phyloP scores from a whole-genome alignment of 2,888 invertebrate genomes.

The Oscheius sp. region DNA sequence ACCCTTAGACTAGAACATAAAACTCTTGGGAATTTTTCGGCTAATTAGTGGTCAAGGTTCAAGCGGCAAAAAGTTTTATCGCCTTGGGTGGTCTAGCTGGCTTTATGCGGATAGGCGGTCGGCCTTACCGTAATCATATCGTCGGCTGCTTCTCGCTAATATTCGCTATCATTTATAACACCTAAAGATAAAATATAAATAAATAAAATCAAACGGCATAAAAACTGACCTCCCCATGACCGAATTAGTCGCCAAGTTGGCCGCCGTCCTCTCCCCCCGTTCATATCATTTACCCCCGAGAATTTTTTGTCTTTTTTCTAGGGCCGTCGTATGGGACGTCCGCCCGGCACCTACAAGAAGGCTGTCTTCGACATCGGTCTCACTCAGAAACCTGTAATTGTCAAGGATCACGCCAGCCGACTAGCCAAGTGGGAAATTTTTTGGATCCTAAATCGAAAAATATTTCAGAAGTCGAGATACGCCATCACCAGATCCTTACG shows the following conservation, averaged over 20 bases:
- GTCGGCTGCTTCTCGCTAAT: too few species aligned
- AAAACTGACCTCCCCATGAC: background rate
- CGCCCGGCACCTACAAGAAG: constrained; percentile 55
- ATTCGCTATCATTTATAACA: too few species aligned
- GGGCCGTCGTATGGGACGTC: constrained; percentile 55
- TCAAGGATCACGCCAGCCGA: constrained; percentile 26
- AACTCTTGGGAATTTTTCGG: too few species aligned
- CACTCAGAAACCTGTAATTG: constrained; percentile 34
- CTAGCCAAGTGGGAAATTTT: constrained; percentile 1
- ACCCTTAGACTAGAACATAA: too few species aligned
- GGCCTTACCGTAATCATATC: too few species aligned
- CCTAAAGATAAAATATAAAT: background rate
- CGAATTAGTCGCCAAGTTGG: too few species aligned
- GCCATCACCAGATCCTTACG: constrained; percentile 16
- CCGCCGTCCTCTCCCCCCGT: background rate
- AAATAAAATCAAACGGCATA: background rate
- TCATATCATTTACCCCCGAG: background rate
- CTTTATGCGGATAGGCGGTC: too few species aligned
- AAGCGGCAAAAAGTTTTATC: too few species aligned
- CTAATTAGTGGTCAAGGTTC: too few species aligned
- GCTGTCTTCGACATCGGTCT: constrained; percentile 43
- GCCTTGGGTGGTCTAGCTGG: too few species aligned
- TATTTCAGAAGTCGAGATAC: constrained; percentile 17
- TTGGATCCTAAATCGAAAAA: background rate
- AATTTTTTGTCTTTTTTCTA: constrained; percentile 26